A percentile compares a stretch with the other conserved stretches of the same genome.
These are phyloP conservation scores for Furnarius figulus DNA, from an alignment of 2,113 vertebrate genomes.

Conservation along the genomic window DNA sequence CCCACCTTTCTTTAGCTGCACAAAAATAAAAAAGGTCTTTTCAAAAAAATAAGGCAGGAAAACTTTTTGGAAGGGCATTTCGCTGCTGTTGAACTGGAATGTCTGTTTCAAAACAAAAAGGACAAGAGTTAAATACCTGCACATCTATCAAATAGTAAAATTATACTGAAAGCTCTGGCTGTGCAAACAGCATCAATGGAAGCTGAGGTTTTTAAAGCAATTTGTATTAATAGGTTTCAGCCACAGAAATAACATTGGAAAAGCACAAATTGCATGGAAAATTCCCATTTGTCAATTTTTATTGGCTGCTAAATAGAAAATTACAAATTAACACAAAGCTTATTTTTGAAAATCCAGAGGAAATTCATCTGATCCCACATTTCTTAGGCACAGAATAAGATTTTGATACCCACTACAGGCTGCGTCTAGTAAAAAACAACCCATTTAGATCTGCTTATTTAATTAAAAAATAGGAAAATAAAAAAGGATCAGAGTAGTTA, in stretches of 20 bases:
- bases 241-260: background rate
- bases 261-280: background rate
- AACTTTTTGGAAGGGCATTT: background rate
- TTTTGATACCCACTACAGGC: background rate
- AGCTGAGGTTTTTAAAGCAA: constrained; percentile 10
- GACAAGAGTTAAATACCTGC: background rate
- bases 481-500: background rate
- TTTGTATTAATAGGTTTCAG: constrained; percentile 6
- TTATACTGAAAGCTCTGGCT: background rate
- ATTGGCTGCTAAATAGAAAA: constrained; percentile 11
- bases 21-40: background rate
- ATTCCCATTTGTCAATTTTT: constrained; percentile 25
- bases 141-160: constrained; percentile 3
- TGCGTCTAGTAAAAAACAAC: background rate
- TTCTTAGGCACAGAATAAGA: background rate
- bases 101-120: background rate
- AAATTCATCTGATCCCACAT: background rate
- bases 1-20: background rate
- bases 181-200: background rate
- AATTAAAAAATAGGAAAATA: background rate
- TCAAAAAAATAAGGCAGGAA: background rate
- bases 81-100: background rate
- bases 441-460: no score
- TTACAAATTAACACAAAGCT: background rate
- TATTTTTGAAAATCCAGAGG: constrained; percentile 3